phyloP scores from a whole-genome alignment of 2,888 invertebrate species.

The Eupithecia pulchellata region DNA sequence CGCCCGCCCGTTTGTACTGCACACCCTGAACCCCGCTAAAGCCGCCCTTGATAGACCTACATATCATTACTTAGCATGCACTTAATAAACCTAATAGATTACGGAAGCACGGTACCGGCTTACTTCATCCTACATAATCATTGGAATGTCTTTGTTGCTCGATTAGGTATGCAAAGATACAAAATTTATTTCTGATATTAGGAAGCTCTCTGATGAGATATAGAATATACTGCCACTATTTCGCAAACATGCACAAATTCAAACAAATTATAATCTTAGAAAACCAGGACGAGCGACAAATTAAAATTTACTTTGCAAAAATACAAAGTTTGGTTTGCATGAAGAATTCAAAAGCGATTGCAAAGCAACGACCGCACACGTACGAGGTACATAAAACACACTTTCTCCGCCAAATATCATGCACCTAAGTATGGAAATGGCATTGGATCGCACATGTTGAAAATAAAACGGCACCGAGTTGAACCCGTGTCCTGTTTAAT shows the following conservation, averaged over 20 bases:
- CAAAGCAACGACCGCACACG: slow-evolving; percentile 27
- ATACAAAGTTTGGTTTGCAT: slow-evolving; percentile 18
- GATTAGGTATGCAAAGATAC: background rate
- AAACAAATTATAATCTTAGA: background rate
- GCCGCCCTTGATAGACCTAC: too few species aligned
- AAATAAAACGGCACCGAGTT: slow-evolving; percentile 60
- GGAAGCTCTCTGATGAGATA: background rate
- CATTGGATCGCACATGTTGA: slow-evolving; percentile 55
- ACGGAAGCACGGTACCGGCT: background rate
- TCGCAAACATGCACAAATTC: slow-evolving; percentile 1
- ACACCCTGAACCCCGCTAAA: too few species aligned
- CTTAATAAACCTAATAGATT: background rate
- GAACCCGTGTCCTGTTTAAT: slow-evolving; percentile 63
- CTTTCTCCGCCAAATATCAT: slow-evolving; percentile 46
- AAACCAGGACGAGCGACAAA: background rate
- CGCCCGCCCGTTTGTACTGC: too few species aligned
- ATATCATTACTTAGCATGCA: too few species aligned
- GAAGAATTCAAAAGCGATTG: slow-evolving; percentile 26
- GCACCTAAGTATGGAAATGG: slow-evolving; percentile 52
- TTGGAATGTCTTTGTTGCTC: background rate
- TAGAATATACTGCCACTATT: background rate
- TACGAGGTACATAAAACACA: slow-evolving; percentile 33
- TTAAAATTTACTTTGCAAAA: slow-evolving; percentile 5
- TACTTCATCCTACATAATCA: background rate
- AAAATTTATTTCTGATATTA: background rate